phyloP scores from a whole-genome alignment of 2,888 invertebrate species.

The Hyposoter didymator region DNA sequence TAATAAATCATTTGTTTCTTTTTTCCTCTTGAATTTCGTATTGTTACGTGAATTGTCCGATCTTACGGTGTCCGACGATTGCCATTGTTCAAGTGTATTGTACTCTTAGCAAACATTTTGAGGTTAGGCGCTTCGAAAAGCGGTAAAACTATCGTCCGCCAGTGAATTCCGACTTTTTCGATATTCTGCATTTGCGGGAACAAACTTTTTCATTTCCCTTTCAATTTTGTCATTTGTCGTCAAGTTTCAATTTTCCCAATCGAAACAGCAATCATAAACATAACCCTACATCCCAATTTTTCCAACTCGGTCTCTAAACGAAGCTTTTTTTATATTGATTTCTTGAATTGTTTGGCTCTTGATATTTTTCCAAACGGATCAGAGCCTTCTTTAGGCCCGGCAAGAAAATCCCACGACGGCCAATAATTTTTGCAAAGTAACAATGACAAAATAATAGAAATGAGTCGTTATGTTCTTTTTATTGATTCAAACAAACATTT shows the following conservation, averaged over 20 bases:
- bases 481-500: background rate
- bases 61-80: background rate
- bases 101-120: conserved; percentile 9
- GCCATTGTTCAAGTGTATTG: background rate
- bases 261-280: background rate
- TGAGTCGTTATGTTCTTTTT: background rate
- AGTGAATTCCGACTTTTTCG: background rate
- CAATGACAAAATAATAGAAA: background rate
- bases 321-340: background rate
- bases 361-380: background rate
- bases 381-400: background rate
- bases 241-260: background rate
- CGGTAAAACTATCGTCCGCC: no score
- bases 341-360: background rate
- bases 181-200: background rate
- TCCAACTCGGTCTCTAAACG: background rate
- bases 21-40: background rate
- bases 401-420: background rate
- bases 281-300: background rate
- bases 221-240: background rate
- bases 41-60: background rate
- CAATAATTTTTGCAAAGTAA: background rate
- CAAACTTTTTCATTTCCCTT: background rate
- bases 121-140: conserved; percentile 14
- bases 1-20: conserved; percentile 43